Evolutionary conservation across 2,113 vertebrate genomes (phyloP), one percentile per base, ranked within the genome.

Genomic region (Motacilla tschutschensis): DNA sequence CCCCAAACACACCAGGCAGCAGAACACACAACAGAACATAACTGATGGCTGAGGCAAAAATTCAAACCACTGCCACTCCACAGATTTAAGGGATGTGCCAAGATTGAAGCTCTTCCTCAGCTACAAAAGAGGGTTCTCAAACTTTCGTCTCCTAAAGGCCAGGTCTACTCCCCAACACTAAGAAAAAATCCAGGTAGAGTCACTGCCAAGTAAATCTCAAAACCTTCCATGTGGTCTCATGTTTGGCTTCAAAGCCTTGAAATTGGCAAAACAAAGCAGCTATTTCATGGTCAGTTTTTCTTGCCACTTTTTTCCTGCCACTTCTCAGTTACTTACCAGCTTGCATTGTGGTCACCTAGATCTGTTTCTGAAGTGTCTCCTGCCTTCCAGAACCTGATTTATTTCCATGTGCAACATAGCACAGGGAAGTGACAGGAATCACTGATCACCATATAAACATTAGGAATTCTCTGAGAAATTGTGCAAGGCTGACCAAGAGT

Each of bases 201-300:
- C 51, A 62, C 8, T 64, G 31, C 12, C 57, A 81, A 64, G 22
- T 38, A 70, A 48, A 75, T 38, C 9, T 26, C 38, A 65, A 75
- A 89, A 69, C 6, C 22, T 82, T 57, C 40, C 31, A 60, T 14
- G 4, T 8, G 10, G 6, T 62, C 59, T 72, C 41, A 53, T 20
- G 38, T 69, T 91, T 85, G 76, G 31, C 60, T 82, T 82, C 73
- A 70, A 82, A 91, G 43, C 29, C 38, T 83, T 85, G 47, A 77
- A 65, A 69, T 2, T 5, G 25, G 38, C 26, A 51, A 13, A 66
- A 29, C 8, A 38, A 19, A 62, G 28, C 17, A 76, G 63, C 13
- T 55, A 24, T 41, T 44, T 38, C 12, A 4, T 14, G 29, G 50
- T 18, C n/a, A 54, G 9, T 36, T 92, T 63, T 74, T 44, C 25